Evolutionary conservation across 2,113 vertebrate species (phyloP).

Genomic region (Octodon degus): DNA sequence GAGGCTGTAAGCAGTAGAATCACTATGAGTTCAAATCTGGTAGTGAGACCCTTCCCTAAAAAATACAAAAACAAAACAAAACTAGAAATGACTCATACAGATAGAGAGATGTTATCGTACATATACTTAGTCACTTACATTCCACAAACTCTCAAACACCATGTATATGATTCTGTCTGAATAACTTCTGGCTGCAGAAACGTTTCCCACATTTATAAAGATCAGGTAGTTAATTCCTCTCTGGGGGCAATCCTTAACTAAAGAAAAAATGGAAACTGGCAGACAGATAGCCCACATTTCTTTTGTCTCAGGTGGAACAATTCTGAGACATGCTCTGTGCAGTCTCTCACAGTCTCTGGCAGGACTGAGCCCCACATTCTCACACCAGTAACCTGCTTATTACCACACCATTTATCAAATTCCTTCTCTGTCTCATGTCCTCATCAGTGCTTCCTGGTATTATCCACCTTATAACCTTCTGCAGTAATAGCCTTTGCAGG

Average conservation of each 20-base stretch:
- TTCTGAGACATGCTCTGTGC: background rate
- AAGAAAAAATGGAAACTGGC: background rate
- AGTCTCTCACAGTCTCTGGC: background rate
- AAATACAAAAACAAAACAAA: background rate
- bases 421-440: background rate
- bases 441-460: background rate
- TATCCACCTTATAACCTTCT: background rate
- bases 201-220: background rate
- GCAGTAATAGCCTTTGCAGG: background rate
- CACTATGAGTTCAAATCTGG: too few species aligned
- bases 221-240: background rate
- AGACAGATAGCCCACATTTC: background rate
- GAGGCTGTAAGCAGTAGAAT: too few species aligned
- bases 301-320: background rate
- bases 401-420: background rate
- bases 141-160: background rate
- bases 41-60: too few species aligned
- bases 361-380: background rate
- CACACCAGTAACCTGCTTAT: background rate
- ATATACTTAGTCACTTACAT: background rate
- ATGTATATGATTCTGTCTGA: background rate
- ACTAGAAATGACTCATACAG: conserved; percentile 15
- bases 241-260: background rate
- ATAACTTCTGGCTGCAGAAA: background rate
- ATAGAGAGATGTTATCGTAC: background rate